A percentile compares a stretch with the other conserved stretches of the same genome.
Evolutionary conservation across 2,797 vertebrate species (phyloP).

Genomic region (Sciurus carolinensis): DNA sequence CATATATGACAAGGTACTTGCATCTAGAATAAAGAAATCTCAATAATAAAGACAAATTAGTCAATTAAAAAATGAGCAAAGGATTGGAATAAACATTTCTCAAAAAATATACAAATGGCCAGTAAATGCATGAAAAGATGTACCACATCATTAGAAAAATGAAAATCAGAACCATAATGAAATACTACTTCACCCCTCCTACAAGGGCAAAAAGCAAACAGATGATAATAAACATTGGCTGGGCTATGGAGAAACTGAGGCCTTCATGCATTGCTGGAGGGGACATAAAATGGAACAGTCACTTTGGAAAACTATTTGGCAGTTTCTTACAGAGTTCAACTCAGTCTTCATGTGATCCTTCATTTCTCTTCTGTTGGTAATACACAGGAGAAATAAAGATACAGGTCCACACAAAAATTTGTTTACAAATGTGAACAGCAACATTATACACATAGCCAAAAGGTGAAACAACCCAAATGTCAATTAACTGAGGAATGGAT

Average conservation of each 20-base stretch:
- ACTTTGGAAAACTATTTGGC: neutral
- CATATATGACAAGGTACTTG: neutral
- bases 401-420: slow-evolving; percentile 22
- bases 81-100: slow-evolving; percentile 35
- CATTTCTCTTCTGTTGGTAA: neutral
- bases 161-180: neutral
- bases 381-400: slow-evolving; percentile 58
- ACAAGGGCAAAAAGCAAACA: neutral
- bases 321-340: slow-evolving; percentile 15
- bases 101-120: neutral
- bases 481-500: neutral
- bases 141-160: neutral
- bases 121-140: slow-evolving; percentile 1
- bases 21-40: slow-evolving; percentile 39
- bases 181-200: neutral
- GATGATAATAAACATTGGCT: neutral
- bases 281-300: neutral
- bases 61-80: slow-evolving; percentile 34
- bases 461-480: slow-evolving; percentile 33
- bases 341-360: neutral
- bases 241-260: neutral
- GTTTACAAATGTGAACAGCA: neutral
- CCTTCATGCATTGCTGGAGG: neutral
- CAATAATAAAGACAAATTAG: slow-evolving; percentile 53
- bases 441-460: neutral